Evolutionary conservation across 2,113 vertebrate species (phyloP), one percentile per base, ranked within the genome.

Genomic region (Ancistrus triradiatus): DNA sequence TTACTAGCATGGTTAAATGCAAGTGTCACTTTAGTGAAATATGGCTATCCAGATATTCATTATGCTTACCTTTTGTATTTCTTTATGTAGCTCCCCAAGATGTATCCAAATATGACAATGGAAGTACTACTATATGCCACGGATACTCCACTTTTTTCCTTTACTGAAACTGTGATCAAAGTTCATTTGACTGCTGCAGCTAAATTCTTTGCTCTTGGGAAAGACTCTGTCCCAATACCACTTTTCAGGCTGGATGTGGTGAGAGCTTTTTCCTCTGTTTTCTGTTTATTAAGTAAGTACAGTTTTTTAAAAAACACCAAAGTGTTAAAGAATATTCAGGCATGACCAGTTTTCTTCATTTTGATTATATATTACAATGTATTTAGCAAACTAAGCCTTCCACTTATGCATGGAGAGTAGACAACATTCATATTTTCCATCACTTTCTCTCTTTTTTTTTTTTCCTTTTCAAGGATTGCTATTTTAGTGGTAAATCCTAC

Each of bases 21-120:
- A n/a, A n/a, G n/a, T n/a, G n/a, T n/a, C n/a, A n/a, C n/a, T n/a
- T n/a, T n/a, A n/a, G n/a, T n/a, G n/a, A n/a, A n/a, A n/a, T n/a
- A n/a, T n/a, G n/a, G n/a, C n/a, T n/a, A n/a, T n/a, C n/a, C n/a
- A n/a, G n/a, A n/a, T n/a, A n/a, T n/a, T n/a, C n/a, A n/a, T n/a
- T 37, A 15, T 56, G 14, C 0, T 9, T 3, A n/a, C 19, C 21
- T n/a, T 2, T 38, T 40, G 11, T 37, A 13, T 19, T 58, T 57
- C 14, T 46, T 13, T 28, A 42, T 66, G 10, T 74, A 89, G 88
- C 82, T 89, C 28, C 75, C 77, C 3, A 72, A 84, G 50, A 1
- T 43, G 62, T 88, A 71, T 73, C 86, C 86, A 1, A 59, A 71
- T 55, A 77, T 88, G 76, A 43, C 69, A 57, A 85, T 89, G 83